phyloP scores from a whole-genome alignment of 2,113 vertebrate species.

The Calidris pugnax region DNA sequence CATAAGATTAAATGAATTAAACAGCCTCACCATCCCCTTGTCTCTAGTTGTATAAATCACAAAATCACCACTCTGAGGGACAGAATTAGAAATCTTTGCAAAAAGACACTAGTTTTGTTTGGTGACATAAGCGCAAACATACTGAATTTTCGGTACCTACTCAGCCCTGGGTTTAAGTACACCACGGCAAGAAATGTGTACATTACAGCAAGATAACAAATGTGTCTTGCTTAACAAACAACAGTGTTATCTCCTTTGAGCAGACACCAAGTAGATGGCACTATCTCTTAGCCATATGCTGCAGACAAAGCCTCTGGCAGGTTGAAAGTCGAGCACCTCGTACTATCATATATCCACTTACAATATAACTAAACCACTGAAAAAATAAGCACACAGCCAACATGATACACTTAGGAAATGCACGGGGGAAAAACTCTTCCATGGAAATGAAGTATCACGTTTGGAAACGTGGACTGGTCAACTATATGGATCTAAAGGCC shows the following conservation, averaged over 20 bases:
- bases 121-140: background rate
- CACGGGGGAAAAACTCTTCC: background rate
- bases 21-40: background rate
- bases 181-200: background rate
- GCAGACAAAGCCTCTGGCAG: slow-evolving; percentile 15
- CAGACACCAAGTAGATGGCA: slow-evolving; percentile 4
- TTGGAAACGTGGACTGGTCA: background rate
- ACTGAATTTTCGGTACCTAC: background rate
- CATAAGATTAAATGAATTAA: background rate
- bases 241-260: slow-evolving; percentile 10
- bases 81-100: background rate
- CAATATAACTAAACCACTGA: background rate
- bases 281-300: background rate
- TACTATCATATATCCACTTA: background rate
- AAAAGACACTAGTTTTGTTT: background rate
- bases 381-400: background rate
- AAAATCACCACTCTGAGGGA: background rate
- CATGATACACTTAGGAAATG: accelerated
- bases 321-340: background rate
- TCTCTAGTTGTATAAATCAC: background rate
- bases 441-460: background rate
- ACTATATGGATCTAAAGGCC: background rate
- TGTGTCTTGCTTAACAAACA: background rate
- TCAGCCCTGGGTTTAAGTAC: background rate
- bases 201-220: slow-evolving; percentile 8